These are phyloP conservation scores for Triops longicaudatus DNA, from an alignment of 1,140 invertebrate genomes.

Conservation along the genomic window DNA sequence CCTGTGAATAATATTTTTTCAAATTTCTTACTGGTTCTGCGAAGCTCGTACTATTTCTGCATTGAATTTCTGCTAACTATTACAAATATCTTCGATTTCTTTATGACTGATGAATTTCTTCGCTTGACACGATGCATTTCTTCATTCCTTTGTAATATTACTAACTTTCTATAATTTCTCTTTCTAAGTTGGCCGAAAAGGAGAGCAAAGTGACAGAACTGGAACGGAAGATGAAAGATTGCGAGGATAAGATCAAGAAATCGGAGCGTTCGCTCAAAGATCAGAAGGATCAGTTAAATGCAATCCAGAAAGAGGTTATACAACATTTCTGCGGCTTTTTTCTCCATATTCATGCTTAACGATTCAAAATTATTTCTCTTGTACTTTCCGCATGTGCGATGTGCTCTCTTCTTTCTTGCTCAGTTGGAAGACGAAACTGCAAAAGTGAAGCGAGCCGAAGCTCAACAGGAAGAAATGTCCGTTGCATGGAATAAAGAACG, in stretches of 20 bases:
- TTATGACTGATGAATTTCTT: too few relatives aligned
- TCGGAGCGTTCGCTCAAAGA: conserved; percentile 47
- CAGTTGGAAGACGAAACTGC: conserved; percentile 52
- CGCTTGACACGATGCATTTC: not conserved
- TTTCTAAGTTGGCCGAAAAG: conserved; percentile 44
- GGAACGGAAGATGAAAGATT: conserved; percentile 50
- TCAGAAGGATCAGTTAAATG: conserved; percentile 50
- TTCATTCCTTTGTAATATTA: not conserved
- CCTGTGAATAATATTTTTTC: too few relatives aligned
- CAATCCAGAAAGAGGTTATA: conserved; percentile 51
- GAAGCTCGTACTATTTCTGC: too few relatives aligned
- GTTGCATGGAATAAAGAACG: conserved; percentile 35
- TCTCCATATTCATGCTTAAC: not conserved
- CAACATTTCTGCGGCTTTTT: not conserved
- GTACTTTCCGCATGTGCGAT: conserved; percentile 13
- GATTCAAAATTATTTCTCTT: conserved; percentile 16
- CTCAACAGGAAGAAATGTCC: conserved; percentile 44
- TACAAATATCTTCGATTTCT: too few relatives aligned
- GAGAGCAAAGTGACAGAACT: conserved; percentile 48
- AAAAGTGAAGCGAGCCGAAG: conserved; percentile 48
- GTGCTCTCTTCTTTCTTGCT: not conserved
- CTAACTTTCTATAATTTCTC: not conserved
- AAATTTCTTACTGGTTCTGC: too few relatives aligned
- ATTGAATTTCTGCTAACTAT: too few relatives aligned
- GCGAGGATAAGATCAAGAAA: conserved; percentile 52